Percentiles rank a stretch among this genome's conserved stretches.
phyloP scores from a whole-genome alignment of 1,140 invertebrate genomes.

The Drosophila mayri region DNA sequence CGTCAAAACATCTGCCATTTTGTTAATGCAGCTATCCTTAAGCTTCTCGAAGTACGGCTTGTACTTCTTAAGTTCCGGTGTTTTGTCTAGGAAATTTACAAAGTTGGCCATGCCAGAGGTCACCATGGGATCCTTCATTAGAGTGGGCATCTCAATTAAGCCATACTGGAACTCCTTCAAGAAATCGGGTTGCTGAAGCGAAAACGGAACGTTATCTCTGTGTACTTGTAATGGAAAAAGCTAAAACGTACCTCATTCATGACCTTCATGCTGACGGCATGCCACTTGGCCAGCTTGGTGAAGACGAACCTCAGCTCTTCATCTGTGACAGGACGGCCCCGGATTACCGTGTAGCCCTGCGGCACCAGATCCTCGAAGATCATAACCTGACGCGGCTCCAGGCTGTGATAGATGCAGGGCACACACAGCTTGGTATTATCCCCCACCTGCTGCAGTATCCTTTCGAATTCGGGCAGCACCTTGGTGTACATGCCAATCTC shows the following conservation, averaged over 20 bases:
- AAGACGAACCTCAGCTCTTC: slow-evolving; percentile 41
- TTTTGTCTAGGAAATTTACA: slow-evolving; percentile 33
- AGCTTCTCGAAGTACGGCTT: slow-evolving; percentile 53
- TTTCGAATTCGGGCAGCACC: slow-evolving; percentile 63
- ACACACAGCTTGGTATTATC: slow-evolving; percentile 53
- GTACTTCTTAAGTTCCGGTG: slow-evolving; percentile 42
- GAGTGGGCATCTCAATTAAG: slow-evolving; percentile 21
- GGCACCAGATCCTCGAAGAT: slow-evolving; percentile 69
- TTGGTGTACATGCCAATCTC: slow-evolving; percentile 71
- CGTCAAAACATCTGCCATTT: neutral
- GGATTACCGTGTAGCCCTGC: slow-evolving; percentile 50
- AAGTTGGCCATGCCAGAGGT: slow-evolving; percentile 47
- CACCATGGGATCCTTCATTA: slow-evolving; percentile 34
- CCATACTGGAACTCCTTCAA: slow-evolving; percentile 47
- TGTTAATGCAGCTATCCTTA: neutral
- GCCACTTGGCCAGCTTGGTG: slow-evolving; percentile 67
- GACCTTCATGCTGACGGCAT: slow-evolving; percentile 67
- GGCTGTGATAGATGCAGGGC: slow-evolving; percentile 54
- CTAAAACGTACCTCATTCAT: slow-evolving; percentile 26
- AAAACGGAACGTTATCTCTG: neutral
- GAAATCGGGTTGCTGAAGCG: slow-evolving; percentile 24
- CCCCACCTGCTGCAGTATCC: slow-evolving; percentile 43
- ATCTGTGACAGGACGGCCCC: slow-evolving; percentile 23
- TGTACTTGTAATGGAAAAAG: neutral
- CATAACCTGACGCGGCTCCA: slow-evolving; percentile 57